Evolutionary conservation across 2,113 vertebrate species (phyloP).

Genomic region (Paratilapia polleni): DNA sequence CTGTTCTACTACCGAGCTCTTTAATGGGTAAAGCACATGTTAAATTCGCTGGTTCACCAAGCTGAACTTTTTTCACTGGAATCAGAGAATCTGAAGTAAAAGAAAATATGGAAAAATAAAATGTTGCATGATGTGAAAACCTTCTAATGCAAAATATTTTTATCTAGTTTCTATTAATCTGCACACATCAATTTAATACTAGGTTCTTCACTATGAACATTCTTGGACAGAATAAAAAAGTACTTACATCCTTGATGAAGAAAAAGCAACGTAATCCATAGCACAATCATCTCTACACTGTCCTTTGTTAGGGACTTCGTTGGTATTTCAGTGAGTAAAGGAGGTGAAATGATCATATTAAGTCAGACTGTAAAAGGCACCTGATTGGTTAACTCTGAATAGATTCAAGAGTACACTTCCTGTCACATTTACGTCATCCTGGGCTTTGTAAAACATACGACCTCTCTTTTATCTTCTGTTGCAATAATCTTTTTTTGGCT

Average conservation of each 20-base stretch:
- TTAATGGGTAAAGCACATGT: background rate
- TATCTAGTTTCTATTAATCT: too few relatives aligned
- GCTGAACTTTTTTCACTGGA: background rate
- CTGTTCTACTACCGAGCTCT: background rate
- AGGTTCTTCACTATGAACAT: too few relatives aligned
- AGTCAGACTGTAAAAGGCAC: background rate
- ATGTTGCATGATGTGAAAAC: too few relatives aligned
- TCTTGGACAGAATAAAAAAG: background rate
- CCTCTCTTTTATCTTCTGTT: too few relatives aligned
- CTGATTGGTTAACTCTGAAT: background rate
- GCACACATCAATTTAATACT: too few relatives aligned
- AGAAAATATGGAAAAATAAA: background rate
- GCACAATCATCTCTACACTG: background rate
- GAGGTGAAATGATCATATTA: background rate
- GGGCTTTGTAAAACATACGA: too few relatives aligned
- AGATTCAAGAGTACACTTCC: background rate
- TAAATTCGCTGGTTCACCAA: constrained; percentile 23
- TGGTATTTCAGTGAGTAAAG: background rate
- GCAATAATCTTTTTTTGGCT: too few relatives aligned
- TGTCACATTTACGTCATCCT: background rate
- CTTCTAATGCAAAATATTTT: too few relatives aligned
- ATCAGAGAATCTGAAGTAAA: constrained; percentile 17
- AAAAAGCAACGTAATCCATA: background rate
- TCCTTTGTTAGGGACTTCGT: background rate
- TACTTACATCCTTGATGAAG: constrained; percentile 28